Base-by-base conservation (phyloP, 1,140 invertebrate genomes). In the Nixonia krombeini region DNA sequence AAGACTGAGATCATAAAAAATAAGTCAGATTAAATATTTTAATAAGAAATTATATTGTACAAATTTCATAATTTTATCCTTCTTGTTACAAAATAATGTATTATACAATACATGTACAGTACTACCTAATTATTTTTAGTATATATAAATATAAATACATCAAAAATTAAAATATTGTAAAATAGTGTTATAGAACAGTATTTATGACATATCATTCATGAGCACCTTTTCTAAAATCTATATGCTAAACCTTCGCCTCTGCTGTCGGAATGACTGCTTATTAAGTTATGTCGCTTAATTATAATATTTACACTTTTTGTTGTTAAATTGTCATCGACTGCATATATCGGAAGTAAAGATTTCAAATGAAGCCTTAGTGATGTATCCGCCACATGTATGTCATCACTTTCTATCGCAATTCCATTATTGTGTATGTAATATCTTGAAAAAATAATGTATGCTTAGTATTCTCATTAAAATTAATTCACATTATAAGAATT, bases 171-270 rank as follows among this genome's bases (percentile, higher is more conserved):
- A 3, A 6, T 21, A 21, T 21, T 21, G 6, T 21, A 21, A 21
- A 21, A 21, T n/a, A n/a, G n/a, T n/a, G n/a, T n/a, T n/a, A 21
- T 21, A 21, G 6, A 21, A 21, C 2, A 21, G 6, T 21, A 21
- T 21, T 3, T 6, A 3, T 21, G 21, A 6, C 21, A 21, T 6
- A 21, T 21, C 21, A 21, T 21, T 21, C 6, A 6, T 6, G 21
- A 3, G 6, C 6, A 21, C 10, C 40, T 28, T 80, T 81, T 88
- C 18, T 40, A 21, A 81, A 89, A 91, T 66, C 89, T 85, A 38
- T 87, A 89, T 18, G 89, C 87, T 55, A 89, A 83, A 13, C 89
- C 90, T 18, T 87, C 89, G 33, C 88, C 89, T 74, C 89, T 81
- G 71, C 88, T 90, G 72, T 90, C 90, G 0, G 90, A 88, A 76